A percentile compares a stretch with the other conserved stretches of the same genome.
Evolutionary conservation across 2,113 vertebrate species (phyloP).

Genomic region (Suricata suricatta): DNA sequence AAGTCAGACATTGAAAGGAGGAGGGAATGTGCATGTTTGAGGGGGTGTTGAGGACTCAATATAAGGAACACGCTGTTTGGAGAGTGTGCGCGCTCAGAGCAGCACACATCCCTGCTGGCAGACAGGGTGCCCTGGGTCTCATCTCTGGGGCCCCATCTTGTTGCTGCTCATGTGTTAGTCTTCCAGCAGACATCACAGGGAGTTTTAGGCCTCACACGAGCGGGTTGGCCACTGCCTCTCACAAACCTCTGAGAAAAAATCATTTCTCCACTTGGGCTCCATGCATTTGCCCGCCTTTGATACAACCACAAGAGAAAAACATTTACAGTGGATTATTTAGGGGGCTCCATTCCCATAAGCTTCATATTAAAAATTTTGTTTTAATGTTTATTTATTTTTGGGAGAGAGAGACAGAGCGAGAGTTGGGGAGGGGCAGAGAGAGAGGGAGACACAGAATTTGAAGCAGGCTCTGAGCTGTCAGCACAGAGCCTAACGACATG

Average conservation of each 20-base stretch:
- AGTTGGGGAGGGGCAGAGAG: too few relatives aligned
- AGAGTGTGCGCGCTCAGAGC: background rate
- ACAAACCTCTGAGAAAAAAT: background rate
- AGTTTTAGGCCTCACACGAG: background rate
- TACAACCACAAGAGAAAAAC: background rate
- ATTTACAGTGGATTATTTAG: fast-evolving
- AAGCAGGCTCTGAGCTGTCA: too few relatives aligned
- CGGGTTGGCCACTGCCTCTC: background rate
- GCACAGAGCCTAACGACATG: too few relatives aligned
- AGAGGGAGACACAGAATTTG: too few relatives aligned
- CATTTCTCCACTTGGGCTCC: background rate
- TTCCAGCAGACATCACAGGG: background rate
- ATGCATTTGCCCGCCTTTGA: background rate
- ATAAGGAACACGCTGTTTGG: background rate
- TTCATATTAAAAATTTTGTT: background rate
- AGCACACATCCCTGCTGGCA: background rate
- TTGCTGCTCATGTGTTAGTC: background rate
- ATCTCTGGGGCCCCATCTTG: background rate
- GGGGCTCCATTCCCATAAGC: background rate
- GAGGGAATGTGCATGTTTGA: background rate
- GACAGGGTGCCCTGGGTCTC: background rate
- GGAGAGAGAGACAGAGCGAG: too few relatives aligned
- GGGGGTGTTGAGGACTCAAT: background rate
- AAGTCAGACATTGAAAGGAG: background rate
- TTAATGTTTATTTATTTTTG: too few relatives aligned